Evolutionary conservation across 2,888 invertebrate species (phyloP).

Genomic region (Pristionchus maxplancki): DNA sequence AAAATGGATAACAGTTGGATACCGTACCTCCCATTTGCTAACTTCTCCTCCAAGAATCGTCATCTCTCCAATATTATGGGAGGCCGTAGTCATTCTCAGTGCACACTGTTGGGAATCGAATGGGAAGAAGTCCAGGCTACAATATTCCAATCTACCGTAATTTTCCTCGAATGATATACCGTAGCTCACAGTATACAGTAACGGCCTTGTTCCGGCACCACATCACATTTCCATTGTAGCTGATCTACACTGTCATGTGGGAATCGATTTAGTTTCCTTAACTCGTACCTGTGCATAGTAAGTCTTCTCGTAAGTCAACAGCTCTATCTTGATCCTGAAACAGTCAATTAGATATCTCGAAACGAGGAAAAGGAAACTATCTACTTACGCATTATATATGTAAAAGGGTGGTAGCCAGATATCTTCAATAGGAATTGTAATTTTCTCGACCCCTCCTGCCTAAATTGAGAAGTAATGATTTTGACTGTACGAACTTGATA

Average conservation of each 20-base stretch:
- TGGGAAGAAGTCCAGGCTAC: slow-evolving; percentile 16
- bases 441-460: neutral
- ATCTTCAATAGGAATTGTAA: neutral
- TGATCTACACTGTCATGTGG: neutral
- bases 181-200: slow-evolving; percentile 10
- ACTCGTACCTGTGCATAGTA: neutral
- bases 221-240: slow-evolving; percentile 30
- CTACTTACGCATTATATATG: neutral
- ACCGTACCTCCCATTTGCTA: neutral
- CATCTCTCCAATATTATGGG: neutral
- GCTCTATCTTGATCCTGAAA: slow-evolving; percentile 13
- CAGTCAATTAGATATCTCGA: neutral
- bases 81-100: neutral
- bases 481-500: neutral
- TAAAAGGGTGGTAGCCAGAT: slow-evolving; percentile 31
- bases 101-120: neutral
- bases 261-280: neutral
- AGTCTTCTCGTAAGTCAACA: neutral
- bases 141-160: neutral
- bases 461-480: neutral
- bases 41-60: neutral
- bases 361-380: neutral
- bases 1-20: neutral
- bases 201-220: slow-evolving; percentile 22
- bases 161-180: neutral